These are phyloP conservation scores for Danio rerio DNA, from an alignment of 2,113 vertebrate genomes.

Conservation along the genomic window GRCz12tu NC_133183.1:18138501-18139000, in stretches of 20 bases:
- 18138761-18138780: constrained; percentile 33
- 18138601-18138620: constrained; percentile 5
- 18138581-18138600: not conserved
- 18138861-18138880: constrained; percentile 45
- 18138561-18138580: not conserved
- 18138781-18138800: constrained; percentile 37
- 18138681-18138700: constrained; percentile 56
- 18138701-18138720: constrained; percentile 34
- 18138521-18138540: not conserved
- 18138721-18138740: constrained; percentile 28
- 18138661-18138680: constrained; percentile 41
- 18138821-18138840: constrained; percentile 42
- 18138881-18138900: constrained; percentile 57
- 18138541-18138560: not conserved
- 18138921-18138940: constrained; percentile 54
- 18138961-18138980: constrained; percentile 49
- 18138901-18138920: constrained; percentile 27
- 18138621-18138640: constrained; percentile 24
- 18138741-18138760: constrained; percentile 48
- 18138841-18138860: constrained; percentile 43
- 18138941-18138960: constrained; percentile 38
- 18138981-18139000: constrained; percentile 64
- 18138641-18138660: constrained; percentile 28
- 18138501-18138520: not conserved
- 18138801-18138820: constrained; percentile 36